Evolutionary conservation across 2,888 invertebrate genomes (phyloP), one percentile per base, ranked within the genome.

Genomic region (Tyria jacobaeae): DNA sequence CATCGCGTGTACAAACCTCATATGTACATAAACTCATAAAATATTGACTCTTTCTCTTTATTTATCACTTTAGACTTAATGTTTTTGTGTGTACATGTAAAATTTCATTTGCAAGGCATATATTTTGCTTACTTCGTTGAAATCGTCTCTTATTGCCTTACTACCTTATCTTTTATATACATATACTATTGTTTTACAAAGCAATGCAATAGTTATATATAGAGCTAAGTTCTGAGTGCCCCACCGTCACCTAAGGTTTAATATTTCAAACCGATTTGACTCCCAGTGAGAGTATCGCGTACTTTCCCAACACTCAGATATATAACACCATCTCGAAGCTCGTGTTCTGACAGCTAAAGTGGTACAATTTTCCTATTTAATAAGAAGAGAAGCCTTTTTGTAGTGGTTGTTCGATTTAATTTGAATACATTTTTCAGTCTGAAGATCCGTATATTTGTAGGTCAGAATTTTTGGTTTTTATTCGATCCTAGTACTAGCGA

Each of bases 271-370:
- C 63, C 57, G 64, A 69, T 71, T 74, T 64, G 61, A 64, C 57
- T 74, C 75, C 75, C 78, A 54, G 55, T 58, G 78, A 57, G 75
- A 62, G 70, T 76, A 77, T 76, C 72, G 50, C 17, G 64, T 73
- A 60, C 53, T 58, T 64, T 71, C 64, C 64, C 47, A 64, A 62
- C 60, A 62, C 66, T 66, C 50, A 24, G 71, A 68, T 60, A 73
- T 57, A 64, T 25, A 71, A 73, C 71, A 74, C 65, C 49, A 67
- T 60, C 60, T 60, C 60, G 51, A 51, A 52, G 63, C 66, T 71
- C 64, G 62, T 64, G 62, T 68, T 66, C 61, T 61, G 62, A 64
- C 60, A 47, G 60, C 65, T 71, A 57, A 75, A 72, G 65, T 73
- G 51, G 57, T 21, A 37, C 49, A 54, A 54, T 60, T 60, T 60